Evolutionary conservation across 2,888 invertebrate species (phyloP).

Genomic region (Anodontia alba): DNA sequence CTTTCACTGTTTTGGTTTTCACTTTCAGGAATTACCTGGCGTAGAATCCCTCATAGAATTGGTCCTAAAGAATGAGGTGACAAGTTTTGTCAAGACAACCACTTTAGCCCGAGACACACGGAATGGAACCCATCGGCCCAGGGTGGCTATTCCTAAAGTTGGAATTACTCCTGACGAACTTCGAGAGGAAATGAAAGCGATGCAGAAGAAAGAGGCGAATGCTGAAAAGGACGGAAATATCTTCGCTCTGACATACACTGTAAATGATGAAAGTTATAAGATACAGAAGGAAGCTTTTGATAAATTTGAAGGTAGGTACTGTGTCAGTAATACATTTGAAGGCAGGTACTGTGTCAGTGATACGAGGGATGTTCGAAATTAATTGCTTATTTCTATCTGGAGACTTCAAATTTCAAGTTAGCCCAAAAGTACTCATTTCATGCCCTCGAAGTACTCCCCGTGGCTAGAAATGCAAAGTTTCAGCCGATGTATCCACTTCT

Average conservation of each 20-base stretch:
- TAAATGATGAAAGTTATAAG: slow-evolving; percentile 75
- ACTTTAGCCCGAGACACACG: slow-evolving; percentile 53
- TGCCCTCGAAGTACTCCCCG: no score
- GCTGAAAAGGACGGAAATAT: slow-evolving; percentile 76
- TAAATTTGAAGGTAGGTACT: slow-evolving; percentile 77
- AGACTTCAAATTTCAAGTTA: no score
- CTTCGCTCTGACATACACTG: slow-evolving; percentile 82
- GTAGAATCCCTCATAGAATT: slow-evolving; percentile 64
- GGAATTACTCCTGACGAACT: slow-evolving; percentile 72
- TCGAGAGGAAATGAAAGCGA: slow-evolving; percentile 66
- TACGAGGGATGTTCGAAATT: no score
- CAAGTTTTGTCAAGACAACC: slow-evolving; percentile 71
- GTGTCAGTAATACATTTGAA: no score
- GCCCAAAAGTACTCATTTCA: no score
- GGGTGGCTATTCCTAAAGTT: slow-evolving; percentile 68
- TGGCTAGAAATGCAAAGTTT: no score
- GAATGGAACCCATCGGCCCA: slow-evolving; percentile 51
- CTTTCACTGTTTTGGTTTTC: no score
- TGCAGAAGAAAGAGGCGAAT: slow-evolving; percentile 72
- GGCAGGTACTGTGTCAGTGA: no score
- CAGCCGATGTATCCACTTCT: no score
- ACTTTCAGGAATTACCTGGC: slow-evolving; percentile 61
- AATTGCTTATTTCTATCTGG: no score
- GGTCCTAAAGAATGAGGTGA: slow-evolving; percentile 69
- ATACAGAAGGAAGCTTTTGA: slow-evolving; percentile 79